A percentile compares a stretch with the other conserved stretches of the same genome.
Conservation (phyloP, 2,888 invertebrate genomes). For the Dermolepida albohirtum region DNA sequence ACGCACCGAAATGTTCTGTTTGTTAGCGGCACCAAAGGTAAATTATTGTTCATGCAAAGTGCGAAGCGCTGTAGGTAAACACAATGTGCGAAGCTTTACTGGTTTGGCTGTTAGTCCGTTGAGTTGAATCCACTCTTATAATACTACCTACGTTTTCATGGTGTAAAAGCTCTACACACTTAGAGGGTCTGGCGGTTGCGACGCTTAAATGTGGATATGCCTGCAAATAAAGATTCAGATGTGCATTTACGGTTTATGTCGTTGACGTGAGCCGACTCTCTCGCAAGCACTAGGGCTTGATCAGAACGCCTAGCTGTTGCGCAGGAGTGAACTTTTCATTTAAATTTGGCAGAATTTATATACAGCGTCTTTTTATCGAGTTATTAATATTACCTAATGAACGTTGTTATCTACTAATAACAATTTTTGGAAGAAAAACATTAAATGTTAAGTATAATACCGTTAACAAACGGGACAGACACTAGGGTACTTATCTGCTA, state of each 20-base stretch:
- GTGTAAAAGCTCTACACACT: conserved; percentile 22
- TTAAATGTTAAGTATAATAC: no score
- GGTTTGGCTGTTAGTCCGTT: not conserved
- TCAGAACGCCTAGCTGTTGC: no score
- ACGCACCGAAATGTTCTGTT: conserved; percentile 49
- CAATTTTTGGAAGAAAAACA: no score
- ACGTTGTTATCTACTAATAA: no score
- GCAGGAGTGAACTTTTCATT: no score
- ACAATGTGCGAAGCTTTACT: conserved; percentile 47
- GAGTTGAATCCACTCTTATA: conserved; percentile 42
- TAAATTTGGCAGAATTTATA: no score
- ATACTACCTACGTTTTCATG: not conserved
- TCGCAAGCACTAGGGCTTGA: no score
- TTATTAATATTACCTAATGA: no score
- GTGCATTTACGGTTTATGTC: conserved; percentile 29
- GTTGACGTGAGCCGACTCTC: no score
- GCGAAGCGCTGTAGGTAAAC: conserved; percentile 62
- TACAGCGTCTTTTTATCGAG: no score
- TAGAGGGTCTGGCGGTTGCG: conserved; percentile 6
- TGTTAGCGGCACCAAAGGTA: conserved; percentile 52
- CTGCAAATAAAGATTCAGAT: conserved; percentile 28
- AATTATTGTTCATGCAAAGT: conserved; percentile 61
- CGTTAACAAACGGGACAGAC: no score
- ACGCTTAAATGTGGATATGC: conserved; percentile 33
- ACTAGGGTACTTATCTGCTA: no score